These are phyloP conservation scores for Cheilosia vulpina DNA, from an alignment of 2,888 invertebrate genomes.

Conservation along the genomic window DNA sequence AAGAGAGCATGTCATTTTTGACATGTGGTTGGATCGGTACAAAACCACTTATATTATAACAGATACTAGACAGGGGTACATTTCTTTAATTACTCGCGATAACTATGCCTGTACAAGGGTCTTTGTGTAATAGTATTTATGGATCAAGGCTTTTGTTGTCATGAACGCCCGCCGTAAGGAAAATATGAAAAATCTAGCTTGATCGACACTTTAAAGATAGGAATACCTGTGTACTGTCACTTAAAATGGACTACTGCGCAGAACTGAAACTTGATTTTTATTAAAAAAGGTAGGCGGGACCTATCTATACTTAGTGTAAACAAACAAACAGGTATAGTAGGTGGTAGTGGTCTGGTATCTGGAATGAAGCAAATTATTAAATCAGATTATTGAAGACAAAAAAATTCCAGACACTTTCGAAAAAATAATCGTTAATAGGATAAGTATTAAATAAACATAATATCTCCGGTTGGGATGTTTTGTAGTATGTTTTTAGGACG, in stretches of 20 bases:
- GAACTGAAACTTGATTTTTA: no score
- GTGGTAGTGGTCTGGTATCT: no score
- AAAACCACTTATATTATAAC: constrained; percentile 25
- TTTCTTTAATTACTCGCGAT: constrained; percentile 8
- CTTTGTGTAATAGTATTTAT: constrained; percentile 49
- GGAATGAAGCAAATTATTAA: no score
- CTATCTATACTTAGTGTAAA: no score
- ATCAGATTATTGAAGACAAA: no score
- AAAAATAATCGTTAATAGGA: no score
- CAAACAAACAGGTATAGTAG: no score
- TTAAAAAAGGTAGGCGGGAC: no score
- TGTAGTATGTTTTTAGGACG: no score
- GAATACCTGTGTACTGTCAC: background rate
- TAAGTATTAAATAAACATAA: no score
- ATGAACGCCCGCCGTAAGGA: background rate
- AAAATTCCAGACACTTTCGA: no score
- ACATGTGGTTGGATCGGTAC: constrained; percentile 52
- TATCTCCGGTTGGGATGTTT: no score
- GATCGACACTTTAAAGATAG: constrained; percentile 18
- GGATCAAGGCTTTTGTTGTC: constrained; percentile 54
- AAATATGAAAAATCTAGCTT: constrained; percentile 14
- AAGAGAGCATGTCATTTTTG: constrained; percentile 35
- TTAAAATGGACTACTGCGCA: constrained; percentile 1
- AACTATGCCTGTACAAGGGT: constrained; percentile 2
- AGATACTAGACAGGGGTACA: background rate